A percentile compares a stretch with the other conserved stretches of the same genome.
Conservation (phyloP, 2,888 invertebrate species). For the Caradrina clavipalpis region DNA sequence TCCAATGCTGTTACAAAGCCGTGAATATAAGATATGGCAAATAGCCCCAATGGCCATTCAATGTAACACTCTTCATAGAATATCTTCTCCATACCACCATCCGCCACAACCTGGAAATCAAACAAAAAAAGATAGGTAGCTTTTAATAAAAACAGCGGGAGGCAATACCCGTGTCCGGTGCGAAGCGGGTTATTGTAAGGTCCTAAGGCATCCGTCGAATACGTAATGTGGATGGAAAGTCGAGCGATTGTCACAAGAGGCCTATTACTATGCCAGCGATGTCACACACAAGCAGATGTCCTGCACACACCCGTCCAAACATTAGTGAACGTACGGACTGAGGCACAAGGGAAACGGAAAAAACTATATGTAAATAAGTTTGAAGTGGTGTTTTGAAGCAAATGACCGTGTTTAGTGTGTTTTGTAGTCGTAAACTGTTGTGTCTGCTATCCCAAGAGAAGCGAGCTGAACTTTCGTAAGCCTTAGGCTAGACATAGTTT, state of each 20-base stretch:
- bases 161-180: conserved; percentile 64
- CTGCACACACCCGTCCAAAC: conserved; percentile 65
- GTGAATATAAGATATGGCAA: background rate
- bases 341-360: conserved; percentile 20
- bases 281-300: conserved; percentile 78
- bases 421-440: conserved; percentile 17
- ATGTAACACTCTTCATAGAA: background rate
- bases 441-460: background rate
- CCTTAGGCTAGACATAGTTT: background rate
- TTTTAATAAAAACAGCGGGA: conserved; percentile 60
- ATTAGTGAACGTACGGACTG: conserved; percentile 63
- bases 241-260: conserved; percentile 76
- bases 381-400: conserved; percentile 24
- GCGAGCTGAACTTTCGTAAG: background rate
- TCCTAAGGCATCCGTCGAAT: conserved; percentile 72
- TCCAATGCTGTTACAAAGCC: background rate
- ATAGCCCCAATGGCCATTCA: background rate
- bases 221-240: conserved; percentile 82
- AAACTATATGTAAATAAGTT: conserved; percentile 33
- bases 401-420: conserved; percentile 15
- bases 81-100: conserved; percentile 1
- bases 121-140: conserved; percentile 50
- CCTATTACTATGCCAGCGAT: conserved; percentile 79
- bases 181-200: conserved; percentile 67
- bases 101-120: conserved; percentile 50